Conservation (phyloP, 2,888 invertebrate genomes). For the Amaurobius ferox region DNA sequence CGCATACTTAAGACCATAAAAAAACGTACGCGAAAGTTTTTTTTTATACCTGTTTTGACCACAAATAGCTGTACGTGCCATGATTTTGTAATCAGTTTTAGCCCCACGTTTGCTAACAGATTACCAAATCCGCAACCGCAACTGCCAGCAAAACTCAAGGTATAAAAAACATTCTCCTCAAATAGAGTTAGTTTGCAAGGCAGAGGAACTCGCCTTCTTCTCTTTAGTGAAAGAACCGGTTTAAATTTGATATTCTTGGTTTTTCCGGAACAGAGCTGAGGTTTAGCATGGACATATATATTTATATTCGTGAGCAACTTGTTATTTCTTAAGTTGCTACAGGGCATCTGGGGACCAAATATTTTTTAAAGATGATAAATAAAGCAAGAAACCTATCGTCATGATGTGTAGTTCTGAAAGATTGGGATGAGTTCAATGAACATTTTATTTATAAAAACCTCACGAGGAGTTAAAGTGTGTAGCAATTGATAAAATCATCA, state of each 20-base stretch:
- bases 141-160: neutral
- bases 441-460: neutral
- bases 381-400: slow-evolving; percentile 10
- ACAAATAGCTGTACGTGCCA: neutral
- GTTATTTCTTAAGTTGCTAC: slow-evolving; percentile 31
- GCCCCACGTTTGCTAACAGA: neutral
- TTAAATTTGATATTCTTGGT: slow-evolving; percentile 15
- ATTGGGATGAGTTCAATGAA: slow-evolving; percentile 24
- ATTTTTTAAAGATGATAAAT: slow-evolving; percentile 32
- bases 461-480: no score
- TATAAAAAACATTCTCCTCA: slow-evolving; percentile 15
- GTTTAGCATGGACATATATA: slow-evolving; percentile 24
- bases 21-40: neutral
- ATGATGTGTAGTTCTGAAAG: neutral
- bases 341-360: neutral
- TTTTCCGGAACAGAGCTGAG: slow-evolving; percentile 33
- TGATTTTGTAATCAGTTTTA: neutral
- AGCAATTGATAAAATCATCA: no score
- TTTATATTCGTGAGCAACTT: slow-evolving; percentile 35
- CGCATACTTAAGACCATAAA: neutral
- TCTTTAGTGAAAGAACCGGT: slow-evolving; percentile 39
- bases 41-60: neutral
- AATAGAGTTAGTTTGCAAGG: slow-evolving; percentile 35
- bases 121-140: slow-evolving; percentile 2
- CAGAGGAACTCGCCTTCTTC: slow-evolving; percentile 33